Conservation (phyloP, 2,113 vertebrate genomes). For the Alligator mississippiensis region DNA sequence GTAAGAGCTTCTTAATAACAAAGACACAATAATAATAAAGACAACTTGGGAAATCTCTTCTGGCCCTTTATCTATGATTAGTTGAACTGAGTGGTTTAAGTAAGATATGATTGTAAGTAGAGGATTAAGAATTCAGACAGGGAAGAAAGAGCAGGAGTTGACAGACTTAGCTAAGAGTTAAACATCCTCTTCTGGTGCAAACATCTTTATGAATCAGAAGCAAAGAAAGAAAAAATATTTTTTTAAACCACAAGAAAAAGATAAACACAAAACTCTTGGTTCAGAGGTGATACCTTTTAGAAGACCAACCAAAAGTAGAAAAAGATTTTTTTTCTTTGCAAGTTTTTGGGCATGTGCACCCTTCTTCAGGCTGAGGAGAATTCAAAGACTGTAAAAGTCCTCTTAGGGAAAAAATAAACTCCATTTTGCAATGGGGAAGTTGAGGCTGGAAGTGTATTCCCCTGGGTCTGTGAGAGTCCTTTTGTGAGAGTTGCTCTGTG, state of each 20-base stretch:
- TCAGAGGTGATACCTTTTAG: background rate
- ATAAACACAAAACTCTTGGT: background rate
- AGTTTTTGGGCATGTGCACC: too few relatives aligned
- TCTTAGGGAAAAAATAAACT: too few relatives aligned
- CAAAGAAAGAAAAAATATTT: background rate
- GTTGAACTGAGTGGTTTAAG: background rate
- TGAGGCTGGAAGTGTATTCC: too few relatives aligned
- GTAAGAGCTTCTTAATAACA: background rate
- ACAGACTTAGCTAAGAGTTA: background rate
- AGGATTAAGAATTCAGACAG: background rate
- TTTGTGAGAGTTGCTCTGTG: too few relatives aligned
- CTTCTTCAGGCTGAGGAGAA: too few relatives aligned
- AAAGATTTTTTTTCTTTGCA: too few relatives aligned
- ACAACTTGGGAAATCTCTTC: accelerated
- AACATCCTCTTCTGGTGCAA: background rate
- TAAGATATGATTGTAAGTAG: background rate
- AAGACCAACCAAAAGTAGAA: background rate
- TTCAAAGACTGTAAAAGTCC: too few relatives aligned
- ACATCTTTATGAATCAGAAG: background rate
- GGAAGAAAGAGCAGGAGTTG: background rate
- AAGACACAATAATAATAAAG: background rate
- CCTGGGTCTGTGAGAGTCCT: too few relatives aligned
- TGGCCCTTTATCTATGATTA: background rate
- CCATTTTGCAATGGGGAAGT: too few relatives aligned
- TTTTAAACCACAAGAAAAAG: background rate